These are phyloP conservation scores for Tillus elongatus DNA, from an alignment of 2,888 invertebrate species.

Conservation along the genomic window DNA sequence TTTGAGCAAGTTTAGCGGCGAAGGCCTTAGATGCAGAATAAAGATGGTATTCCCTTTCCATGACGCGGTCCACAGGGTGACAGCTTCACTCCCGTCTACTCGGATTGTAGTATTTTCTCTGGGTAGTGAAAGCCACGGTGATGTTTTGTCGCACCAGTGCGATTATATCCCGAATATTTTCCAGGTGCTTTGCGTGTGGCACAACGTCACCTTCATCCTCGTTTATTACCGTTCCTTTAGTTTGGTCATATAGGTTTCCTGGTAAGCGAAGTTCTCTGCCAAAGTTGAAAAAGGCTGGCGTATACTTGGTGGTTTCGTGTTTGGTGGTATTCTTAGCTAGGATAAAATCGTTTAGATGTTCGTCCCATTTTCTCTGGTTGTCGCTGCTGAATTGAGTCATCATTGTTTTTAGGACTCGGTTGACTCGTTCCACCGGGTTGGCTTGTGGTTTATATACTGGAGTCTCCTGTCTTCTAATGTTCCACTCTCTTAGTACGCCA, in stretches of 20 bases:
- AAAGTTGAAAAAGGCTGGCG: too few species aligned
- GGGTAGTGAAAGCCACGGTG: constrained; percentile 2
- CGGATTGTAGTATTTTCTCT: constrained; percentile 7
- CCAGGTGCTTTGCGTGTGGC: too few species aligned
- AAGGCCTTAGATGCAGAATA: background rate
- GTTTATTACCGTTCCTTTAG: too few species aligned
- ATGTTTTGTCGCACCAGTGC: constrained; percentile 6
- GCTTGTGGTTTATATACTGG: constrained; percentile 27
- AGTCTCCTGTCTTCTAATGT: constrained; percentile 20
- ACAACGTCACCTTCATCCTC: too few species aligned
- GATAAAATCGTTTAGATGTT: constrained; percentile 20
- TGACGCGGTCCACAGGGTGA: background rate
- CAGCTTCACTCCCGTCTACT: constrained; percentile 1
- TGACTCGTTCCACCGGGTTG: constrained; percentile 32
- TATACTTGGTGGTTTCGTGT: too few species aligned
- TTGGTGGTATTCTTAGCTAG: constrained; percentile 25
- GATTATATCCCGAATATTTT: background rate
- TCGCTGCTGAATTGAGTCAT: constrained; percentile 32
- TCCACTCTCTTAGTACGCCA: constrained; percentile 14
- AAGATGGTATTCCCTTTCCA: background rate
- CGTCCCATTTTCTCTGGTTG: constrained; percentile 26
- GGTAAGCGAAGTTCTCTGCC: constrained; percentile 9
- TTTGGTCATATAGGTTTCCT: too few species aligned
- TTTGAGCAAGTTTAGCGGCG: constrained; percentile 6
- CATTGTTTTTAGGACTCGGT: constrained; percentile 30